These are phyloP conservation scores for Morinoia aosen DNA, from an alignment of 2,888 invertebrate species.

Conservation along the genomic window DNA sequence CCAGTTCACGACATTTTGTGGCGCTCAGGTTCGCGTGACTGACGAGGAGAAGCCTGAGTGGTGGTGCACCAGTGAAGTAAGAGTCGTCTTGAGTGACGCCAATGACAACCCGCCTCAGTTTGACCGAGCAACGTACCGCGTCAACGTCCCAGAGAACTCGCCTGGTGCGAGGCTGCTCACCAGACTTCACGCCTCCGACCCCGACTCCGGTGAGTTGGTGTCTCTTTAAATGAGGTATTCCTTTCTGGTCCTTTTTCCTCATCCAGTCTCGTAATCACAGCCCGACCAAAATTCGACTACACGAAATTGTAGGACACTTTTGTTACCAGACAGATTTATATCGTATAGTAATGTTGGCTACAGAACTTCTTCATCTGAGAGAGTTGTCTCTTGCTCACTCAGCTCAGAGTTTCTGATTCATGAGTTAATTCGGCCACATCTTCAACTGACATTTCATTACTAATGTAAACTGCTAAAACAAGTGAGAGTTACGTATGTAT, in stretches of 20 bases:
- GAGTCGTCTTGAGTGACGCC: constrained; percentile 70
- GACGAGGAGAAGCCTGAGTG: constrained; percentile 78
- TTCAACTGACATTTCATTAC: no score
- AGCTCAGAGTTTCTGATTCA: background rate
- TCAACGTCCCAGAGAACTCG: constrained; percentile 88
- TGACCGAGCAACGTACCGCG: constrained; percentile 79
- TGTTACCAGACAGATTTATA: background rate
- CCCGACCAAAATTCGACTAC: background rate
- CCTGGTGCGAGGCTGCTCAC: constrained; percentile 89
- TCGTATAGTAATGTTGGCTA: background rate
- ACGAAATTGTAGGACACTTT: background rate
- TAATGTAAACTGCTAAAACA: no score
- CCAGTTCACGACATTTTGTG: background rate
- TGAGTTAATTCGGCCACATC: background rate
- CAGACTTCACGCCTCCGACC: constrained; percentile 88
- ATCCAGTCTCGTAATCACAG: background rate
- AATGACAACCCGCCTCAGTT: constrained; percentile 70
- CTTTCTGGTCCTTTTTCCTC: no score
- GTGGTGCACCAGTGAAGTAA: constrained; percentile 82
- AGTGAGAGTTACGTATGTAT: no score
- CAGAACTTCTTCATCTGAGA: background rate
- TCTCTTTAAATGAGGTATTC: background rate
- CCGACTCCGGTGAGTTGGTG: constrained; percentile 78
- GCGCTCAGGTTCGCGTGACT: constrained; percentile 62
- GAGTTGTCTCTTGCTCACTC: background rate